phyloP scores from a whole-genome alignment of 2,888 invertebrate species.

The Bembecia ichneumoniformis region DNA sequence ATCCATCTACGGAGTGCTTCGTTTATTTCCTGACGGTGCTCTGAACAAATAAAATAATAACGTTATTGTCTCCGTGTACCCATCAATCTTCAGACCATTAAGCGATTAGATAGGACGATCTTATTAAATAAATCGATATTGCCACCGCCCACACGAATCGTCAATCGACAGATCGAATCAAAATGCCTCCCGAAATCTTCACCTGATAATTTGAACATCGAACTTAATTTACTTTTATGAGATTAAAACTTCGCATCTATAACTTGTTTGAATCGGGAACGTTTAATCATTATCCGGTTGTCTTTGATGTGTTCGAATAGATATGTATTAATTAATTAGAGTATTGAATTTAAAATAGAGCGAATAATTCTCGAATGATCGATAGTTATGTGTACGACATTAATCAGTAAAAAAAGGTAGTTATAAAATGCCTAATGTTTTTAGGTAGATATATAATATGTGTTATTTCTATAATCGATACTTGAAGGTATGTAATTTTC shows the following conservation, averaged over 20 bases:
- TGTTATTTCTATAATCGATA: neutral
- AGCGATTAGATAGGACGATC: conserved; percentile 49
- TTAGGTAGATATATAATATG: no score
- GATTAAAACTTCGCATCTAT: conserved; percentile 33
- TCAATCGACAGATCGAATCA: conserved; percentile 24
- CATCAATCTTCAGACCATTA: conserved; percentile 60
- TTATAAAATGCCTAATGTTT: neutral
- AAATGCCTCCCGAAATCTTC: conserved; percentile 24
- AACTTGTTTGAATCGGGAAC: conserved; percentile 17
- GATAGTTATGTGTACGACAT: neutral
- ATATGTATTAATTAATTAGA: conserved; percentile 33
- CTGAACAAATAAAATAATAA: conserved; percentile 30
- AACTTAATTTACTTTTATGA: conserved; percentile 25
- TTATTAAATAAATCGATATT: conserved; percentile 42
- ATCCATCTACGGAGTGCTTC: conserved; percentile 16
- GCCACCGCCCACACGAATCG: conserved; percentile 36
- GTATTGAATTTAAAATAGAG: neutral
- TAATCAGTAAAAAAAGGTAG: no score
- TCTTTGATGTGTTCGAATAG: conserved; percentile 41
- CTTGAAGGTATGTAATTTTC: neutral
- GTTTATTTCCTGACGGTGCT: conserved; percentile 4
- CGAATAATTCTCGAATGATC: neutral
- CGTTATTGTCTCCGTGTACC: conserved; percentile 34
- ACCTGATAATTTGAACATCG: conserved; percentile 23
- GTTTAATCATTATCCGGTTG: conserved; percentile 32